Conservation (phyloP, 2,797 vertebrate genomes). For the Danio choprae region DNA sequence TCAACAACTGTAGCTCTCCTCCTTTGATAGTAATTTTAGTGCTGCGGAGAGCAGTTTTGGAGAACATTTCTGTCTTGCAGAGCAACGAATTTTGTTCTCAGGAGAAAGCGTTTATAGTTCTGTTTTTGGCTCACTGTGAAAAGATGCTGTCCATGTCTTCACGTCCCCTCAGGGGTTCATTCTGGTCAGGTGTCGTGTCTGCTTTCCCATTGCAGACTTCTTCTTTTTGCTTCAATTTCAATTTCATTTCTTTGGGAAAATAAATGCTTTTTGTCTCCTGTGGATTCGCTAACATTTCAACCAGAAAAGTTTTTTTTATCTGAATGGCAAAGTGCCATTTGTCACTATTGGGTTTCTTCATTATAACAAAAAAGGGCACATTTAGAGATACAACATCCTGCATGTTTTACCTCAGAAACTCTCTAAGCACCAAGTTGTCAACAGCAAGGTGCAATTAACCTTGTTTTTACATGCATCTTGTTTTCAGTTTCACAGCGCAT, state of each 20-base stretch:
- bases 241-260: neutral
- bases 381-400: neutral
- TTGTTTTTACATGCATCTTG: neutral
- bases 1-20: constrained; percentile 1
- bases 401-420: neutral
- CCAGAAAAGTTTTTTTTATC: neutral
- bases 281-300: neutral
- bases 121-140: constrained; percentile 9
- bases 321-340: neutral
- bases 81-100: constrained; percentile 14
- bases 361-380: neutral
- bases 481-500: constrained; percentile 1
- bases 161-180: constrained; percentile 2
- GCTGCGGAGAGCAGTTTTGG: neutral
- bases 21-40: constrained; percentile 14
- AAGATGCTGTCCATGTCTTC: neutral
- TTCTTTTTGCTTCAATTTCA: neutral
- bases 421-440: neutral
- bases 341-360: neutral
- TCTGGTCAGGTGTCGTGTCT: neutral
- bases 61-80: constrained; percentile 18
- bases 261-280: neutral
- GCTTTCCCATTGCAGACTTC: neutral
- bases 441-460: neutral
- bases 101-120: constrained; percentile 14